Base-by-base conservation (phyloP, 1,140 invertebrate species). In the Plectus sambesii region DNA sequence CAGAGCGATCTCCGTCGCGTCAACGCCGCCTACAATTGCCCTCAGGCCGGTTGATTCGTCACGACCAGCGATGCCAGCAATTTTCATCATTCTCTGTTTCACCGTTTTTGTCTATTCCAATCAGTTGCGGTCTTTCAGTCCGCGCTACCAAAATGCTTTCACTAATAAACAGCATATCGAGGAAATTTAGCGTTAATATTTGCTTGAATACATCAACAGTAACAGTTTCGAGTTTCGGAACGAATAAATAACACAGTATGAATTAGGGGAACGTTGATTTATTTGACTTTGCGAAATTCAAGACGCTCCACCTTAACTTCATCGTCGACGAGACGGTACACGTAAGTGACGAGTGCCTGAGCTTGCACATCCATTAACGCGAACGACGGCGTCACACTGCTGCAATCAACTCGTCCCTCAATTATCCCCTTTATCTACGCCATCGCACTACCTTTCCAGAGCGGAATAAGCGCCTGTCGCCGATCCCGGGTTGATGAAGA, bases 251-350 rank as follows among this genome's bases (percentile, higher is more conserved):
- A n/a, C n/a, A n/a, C n/a, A n/a, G n/a, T n/a, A n/a, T n/a, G n/a
- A n/a, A n/a, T n/a, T n/a, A n/a, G n/a, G n/a, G n/a, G n/a, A n/a
- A n/a, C n/a, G n/a, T n/a, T n/a, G n/a, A n/a, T n/a, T n/a, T 40
- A 8, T 9, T 40, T 45, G 5, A 5, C 53, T 42, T 63, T 61
- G 37, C 59, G 61, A 30, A 65, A 98, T 73, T 97, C 92, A 63
- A 96, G 93, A 71, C 89, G 80, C 74, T 99, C 92, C 1, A 99
- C 93, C 77, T 97, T 98, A 4, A 99, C 92, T 72, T 97, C 92
- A 68, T 94, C 88, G 20, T 85, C 86, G 42, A 97, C 81, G 26
- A 98, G 74, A 73, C 96, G 89, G 73, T 99, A 99, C 1, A 98
- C 86, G 72, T 99, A 99, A 5, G 88, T 93, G 4, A 96, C 88